phyloP scores from a whole-genome alignment of 2,888 invertebrate genomes.

The Capitulum mitella region DNA sequence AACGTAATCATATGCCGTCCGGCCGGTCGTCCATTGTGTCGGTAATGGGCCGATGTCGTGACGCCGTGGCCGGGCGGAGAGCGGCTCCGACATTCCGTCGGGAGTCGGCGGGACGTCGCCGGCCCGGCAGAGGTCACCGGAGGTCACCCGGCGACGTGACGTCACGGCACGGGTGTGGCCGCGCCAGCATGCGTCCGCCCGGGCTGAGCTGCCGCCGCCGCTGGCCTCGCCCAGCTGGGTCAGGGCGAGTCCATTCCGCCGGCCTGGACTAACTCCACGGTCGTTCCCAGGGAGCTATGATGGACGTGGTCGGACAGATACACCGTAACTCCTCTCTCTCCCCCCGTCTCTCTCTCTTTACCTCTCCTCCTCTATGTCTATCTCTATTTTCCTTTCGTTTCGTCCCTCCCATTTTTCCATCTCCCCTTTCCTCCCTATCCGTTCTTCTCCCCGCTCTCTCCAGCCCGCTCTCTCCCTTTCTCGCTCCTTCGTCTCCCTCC shows the following conservation, averaged over 20 bases:
- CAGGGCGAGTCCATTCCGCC: no score
- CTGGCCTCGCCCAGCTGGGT: no score
- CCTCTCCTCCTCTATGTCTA: neutral
- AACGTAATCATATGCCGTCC: neutral
- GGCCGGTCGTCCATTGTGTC: neutral
- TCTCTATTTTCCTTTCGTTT: conserved; percentile 24
- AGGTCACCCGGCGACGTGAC: neutral
- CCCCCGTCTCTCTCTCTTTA: neutral
- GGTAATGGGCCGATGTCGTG: neutral
- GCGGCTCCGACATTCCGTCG: neutral
- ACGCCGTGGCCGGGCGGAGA: neutral
- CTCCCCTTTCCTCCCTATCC: no score
- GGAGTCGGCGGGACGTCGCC: neutral
- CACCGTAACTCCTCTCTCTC: no score
- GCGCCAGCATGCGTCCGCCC: no score
- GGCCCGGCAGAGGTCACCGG: neutral
- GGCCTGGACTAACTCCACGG: no score
- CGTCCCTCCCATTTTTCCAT: no score
- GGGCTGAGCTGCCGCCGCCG: no score
- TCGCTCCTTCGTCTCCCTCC: conserved; percentile 18
- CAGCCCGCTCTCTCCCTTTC: conserved; percentile 18
- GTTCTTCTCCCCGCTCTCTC: neutral
- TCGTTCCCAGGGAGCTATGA: no score
- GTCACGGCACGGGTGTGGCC: no score
- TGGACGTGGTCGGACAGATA: no score